Evolutionary conservation across 2,888 invertebrate genomes (phyloP).

Genomic region (Neoscelio sp.): DNA sequence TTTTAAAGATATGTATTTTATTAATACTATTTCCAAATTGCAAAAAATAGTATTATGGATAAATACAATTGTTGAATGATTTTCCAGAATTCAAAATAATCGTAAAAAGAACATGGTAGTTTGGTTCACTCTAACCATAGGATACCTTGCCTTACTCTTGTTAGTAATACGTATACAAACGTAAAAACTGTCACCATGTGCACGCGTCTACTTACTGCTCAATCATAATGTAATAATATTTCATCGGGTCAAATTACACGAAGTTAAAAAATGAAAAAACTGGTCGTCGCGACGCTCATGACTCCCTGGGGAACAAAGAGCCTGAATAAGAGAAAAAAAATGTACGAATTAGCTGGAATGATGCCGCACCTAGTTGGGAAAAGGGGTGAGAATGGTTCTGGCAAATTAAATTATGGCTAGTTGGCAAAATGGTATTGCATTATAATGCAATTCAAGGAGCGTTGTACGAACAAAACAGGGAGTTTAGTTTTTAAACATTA

Average conservation of each 20-base stretch:
- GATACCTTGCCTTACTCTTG: not conserved
- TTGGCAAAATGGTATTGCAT: conserved; percentile 42
- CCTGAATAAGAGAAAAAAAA: conserved; percentile 51
- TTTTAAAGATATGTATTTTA: too few relatives aligned
- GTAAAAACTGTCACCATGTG: not conserved
- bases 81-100: too few relatives aligned
- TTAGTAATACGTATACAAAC: not conserved
- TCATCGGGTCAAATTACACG: conserved; percentile 30
- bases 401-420: conserved; percentile 56
- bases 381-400: conserved; percentile 49
- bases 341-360: conserved; percentile 68
- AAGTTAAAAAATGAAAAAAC: conserved; percentile 35
- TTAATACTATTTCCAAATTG: too few relatives aligned
- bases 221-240: conserved; percentile 31
- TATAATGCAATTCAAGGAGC: conserved; percentile 31
- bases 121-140: too few relatives aligned
- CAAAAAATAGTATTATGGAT: too few relatives aligned
- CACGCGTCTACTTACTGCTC: not conserved
- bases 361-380: conserved; percentile 68
- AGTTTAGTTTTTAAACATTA: not conserved
- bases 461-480: conserved; percentile 5
- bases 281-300: conserved; percentile 41
- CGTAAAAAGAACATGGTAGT: too few relatives aligned
- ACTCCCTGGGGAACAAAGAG: conserved; percentile 57
- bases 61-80: too few relatives aligned